These are phyloP conservation scores for Barbus barbus DNA, from an alignment of 2,113 vertebrate genomes.

Conservation along the genomic window DNA sequence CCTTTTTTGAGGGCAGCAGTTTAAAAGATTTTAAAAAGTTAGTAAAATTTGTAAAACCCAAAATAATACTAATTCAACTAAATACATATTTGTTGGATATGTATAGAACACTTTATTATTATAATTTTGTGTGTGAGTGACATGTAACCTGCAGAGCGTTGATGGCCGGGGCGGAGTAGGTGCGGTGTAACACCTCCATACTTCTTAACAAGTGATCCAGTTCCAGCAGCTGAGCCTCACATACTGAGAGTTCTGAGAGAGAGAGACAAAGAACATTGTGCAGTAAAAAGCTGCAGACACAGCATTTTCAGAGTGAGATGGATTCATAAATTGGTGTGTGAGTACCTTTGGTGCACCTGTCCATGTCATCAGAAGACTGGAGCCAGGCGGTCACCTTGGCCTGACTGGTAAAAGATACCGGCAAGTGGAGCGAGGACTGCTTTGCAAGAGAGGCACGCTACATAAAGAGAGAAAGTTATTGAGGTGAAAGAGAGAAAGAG, in stretches of 20 bases:
- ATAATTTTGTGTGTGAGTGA: neutral
- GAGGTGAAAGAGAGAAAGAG: neutral
- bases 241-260: slow-evolving; percentile 85
- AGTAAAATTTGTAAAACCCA: neutral
- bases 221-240: slow-evolving; percentile 88
- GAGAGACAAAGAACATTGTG: neutral
- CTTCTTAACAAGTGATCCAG: slow-evolving; percentile 92
- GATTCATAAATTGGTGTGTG: slow-evolving; percentile 9
- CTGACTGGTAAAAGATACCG: slow-evolving; percentile 83
- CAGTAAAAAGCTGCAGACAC: neutral
- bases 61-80: neutral
- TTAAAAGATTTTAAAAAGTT: neutral
- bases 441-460: slow-evolving; percentile 82
- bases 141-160: slow-evolving; percentile 88
- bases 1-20: neutral
- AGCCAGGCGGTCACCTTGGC: slow-evolving; percentile 88
- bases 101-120: neutral
- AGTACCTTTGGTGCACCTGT: slow-evolving; percentile 92
- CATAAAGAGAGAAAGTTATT: slow-evolving; percentile 51
- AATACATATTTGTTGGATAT: neutral
- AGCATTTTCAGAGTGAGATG: neutral
- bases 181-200: slow-evolving; percentile 96
- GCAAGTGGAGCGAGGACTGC: slow-evolving; percentile 81
- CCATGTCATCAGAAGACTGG: slow-evolving; percentile 93
- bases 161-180: slow-evolving; percentile 93